Base-by-base conservation (phyloP, 2,888 invertebrate species). In the Cybosia mesomella region DNA sequence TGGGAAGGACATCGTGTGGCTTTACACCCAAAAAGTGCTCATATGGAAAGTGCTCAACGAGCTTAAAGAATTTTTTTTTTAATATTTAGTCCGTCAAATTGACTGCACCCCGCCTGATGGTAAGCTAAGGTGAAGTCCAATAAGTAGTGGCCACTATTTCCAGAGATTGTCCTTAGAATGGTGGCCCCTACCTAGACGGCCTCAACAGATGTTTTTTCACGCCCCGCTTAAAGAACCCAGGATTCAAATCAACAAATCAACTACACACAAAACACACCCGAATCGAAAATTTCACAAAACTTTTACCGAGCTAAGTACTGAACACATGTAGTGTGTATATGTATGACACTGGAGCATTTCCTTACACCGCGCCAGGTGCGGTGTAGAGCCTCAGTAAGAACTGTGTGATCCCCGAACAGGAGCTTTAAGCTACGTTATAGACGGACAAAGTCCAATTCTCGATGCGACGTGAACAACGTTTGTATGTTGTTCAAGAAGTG, bases 321-420 rank as follows among this genome's bases (percentile, higher is more conserved):
- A 62, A 64, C 21, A 58, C 54, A 28, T 39, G 39, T 21, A 59
- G 11, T 5, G 7, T n/a, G 28, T 64, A 11, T 55, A 57, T n/a
- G 24, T 54, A 55, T 61, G 24, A 58, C 53, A 28, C 24, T 65
- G 34, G 36, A 61, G 57, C 49, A 67, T 67, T 64, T 61, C 43
- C 64, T 61, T 60, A 64, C 64, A 54, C 66, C 67, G 39, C 60
- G 28, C 68, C 73, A 79, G 75, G 80, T 79, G 77, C 59, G 49
- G 10, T 54, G 64, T 64, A 79, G 77, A 79, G 70, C 77, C 70
- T 64, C 71, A 68, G 68, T 71, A 79, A 75, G 77, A 79, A 49
- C 71, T 32, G 60, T 73, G 71, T 72, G 73, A 79, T 77, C 80
- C 58, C 53, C 65, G 68, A 70, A 63, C 58, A 67, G 65, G 49